These are phyloP conservation scores for Ataeniobius toweri DNA, from an alignment of 2,797 vertebrate species.

Conservation along the genomic window DNA sequence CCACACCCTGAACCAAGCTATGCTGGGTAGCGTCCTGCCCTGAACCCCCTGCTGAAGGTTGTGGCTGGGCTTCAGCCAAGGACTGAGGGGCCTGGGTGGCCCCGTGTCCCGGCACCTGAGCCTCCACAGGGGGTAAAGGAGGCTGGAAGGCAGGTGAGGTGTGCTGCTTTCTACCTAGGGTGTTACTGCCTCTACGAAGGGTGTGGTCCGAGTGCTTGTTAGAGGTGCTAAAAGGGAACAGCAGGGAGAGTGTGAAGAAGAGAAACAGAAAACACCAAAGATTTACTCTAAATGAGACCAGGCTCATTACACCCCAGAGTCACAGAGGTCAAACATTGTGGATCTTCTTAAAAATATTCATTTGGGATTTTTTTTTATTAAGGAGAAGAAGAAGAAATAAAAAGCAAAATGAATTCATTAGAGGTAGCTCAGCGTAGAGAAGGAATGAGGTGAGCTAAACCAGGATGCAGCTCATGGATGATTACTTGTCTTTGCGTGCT, in stretches of 20 bases:
- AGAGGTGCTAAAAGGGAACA: slow-evolving; percentile 88
- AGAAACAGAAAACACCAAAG: slow-evolving; percentile 62
- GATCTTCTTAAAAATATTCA: slow-evolving; percentile 12
- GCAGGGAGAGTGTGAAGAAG: slow-evolving; percentile 50
- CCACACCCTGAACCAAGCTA: slow-evolving; percentile 79
- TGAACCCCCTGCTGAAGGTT: slow-evolving; percentile 65
- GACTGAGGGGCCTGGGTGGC: slow-evolving; percentile 62
- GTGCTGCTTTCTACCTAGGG: slow-evolving; percentile 98
- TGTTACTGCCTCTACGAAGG: slow-evolving; percentile 91
- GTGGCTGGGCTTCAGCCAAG: slow-evolving; percentile 77
- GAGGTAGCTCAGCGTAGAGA: background rate
- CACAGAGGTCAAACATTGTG: slow-evolving; percentile 19
- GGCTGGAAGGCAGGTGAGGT: slow-evolving; percentile 96
- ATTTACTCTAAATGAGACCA: slow-evolving; percentile 54
- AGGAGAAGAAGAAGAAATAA: slow-evolving; percentile 28
- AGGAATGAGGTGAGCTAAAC: background rate
- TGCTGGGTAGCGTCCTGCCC: slow-evolving; percentile 81
- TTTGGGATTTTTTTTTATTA: background rate
- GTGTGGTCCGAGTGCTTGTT: slow-evolving; percentile 94
- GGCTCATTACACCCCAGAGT: slow-evolving; percentile 53
- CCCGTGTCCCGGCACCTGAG: slow-evolving; percentile 72
- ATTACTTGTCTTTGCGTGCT: slow-evolving; percentile 91
- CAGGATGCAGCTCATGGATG: background rate
- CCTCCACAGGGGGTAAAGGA: slow-evolving; percentile 93
- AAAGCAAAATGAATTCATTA: slow-evolving; percentile 17